Percentiles rank a stretch among this genome's conserved stretches.
Evolutionary conservation across 2,888 invertebrate species (phyloP).

Genomic region (Fragum sueziense): DNA sequence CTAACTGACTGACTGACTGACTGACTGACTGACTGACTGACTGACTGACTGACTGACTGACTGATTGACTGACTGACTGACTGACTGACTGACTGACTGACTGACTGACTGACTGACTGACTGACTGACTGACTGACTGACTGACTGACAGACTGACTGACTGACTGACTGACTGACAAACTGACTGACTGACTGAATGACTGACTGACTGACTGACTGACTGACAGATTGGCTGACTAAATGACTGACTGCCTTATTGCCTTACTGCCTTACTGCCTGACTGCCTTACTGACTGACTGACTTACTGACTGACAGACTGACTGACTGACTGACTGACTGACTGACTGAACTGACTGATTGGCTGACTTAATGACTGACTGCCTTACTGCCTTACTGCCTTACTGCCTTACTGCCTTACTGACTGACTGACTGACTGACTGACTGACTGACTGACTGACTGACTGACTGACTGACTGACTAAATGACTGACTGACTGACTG

Average conservation of each 20-base stretch:
- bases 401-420: neutral
- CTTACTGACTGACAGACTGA: constrained; percentile 5
- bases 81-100: constrained; percentile 14
- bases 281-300: constrained; percentile 1
- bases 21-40: constrained; percentile 10
- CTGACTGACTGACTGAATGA: constrained; percentile 4
- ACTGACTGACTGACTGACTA: constrained; percentile 19
- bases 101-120: constrained; percentile 1
- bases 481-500: no score
- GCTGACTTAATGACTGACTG: neutral
- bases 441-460: constrained; percentile 15
- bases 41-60: constrained; percentile 18
- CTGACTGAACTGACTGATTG: constrained; percentile 5
- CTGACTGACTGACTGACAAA: no score
- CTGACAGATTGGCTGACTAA: constrained; percentile 5
- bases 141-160: neutral
- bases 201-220: constrained; percentile 15
- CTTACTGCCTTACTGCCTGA: constrained; percentile 7
- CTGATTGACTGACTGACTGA: no score
- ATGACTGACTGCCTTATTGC: no score
- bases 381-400: neutral
- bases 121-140: neutral
- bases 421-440: constrained; percentile 2
- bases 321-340: constrained; percentile 17
- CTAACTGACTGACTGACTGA: constrained; percentile 7